Evolutionary conservation across 2,888 invertebrate genomes (phyloP).

Genomic region (Eupithecia inturbata): DNA sequence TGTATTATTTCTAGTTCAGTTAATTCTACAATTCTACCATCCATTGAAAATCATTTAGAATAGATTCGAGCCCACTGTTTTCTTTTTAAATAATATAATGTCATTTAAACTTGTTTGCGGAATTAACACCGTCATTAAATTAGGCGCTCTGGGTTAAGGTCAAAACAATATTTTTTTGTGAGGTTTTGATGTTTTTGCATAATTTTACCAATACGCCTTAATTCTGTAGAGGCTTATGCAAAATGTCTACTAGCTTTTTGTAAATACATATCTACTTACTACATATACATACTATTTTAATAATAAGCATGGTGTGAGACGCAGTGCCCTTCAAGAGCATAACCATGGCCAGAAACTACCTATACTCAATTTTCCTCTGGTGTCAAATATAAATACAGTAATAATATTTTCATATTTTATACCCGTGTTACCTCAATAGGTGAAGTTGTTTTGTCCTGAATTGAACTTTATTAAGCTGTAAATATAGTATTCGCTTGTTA

Average conservation of each 20-base stretch:
- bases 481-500: slow-evolving; percentile 13
- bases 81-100: neutral
- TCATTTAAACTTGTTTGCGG: neutral
- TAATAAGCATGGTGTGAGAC: neutral
- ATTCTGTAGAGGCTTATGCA: neutral
- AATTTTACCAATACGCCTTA: neutral
- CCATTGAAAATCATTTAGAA: neutral
- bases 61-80: neutral
- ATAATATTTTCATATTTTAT: slow-evolving; percentile 20
- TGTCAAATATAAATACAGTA: slow-evolving; percentile 24
- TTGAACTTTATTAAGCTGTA: slow-evolving; percentile 22
- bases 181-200: neutral
- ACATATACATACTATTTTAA: neutral
- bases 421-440: slow-evolving; percentile 19
- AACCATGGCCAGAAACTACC: neutral
- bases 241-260: neutral
- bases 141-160: neutral
- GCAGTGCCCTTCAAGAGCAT: neutral
- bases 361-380: slow-evolving; percentile 6
- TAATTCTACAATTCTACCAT: no score
- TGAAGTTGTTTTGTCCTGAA: slow-evolving; percentile 15
- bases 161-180: neutral
- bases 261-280: neutral
- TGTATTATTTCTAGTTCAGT: neutral
- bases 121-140: neutral